Evolutionary conservation across 2,888 invertebrate species (phyloP), one percentile per base, ranked within the genome.

Genomic region (Poecilus cupreus): DNA sequence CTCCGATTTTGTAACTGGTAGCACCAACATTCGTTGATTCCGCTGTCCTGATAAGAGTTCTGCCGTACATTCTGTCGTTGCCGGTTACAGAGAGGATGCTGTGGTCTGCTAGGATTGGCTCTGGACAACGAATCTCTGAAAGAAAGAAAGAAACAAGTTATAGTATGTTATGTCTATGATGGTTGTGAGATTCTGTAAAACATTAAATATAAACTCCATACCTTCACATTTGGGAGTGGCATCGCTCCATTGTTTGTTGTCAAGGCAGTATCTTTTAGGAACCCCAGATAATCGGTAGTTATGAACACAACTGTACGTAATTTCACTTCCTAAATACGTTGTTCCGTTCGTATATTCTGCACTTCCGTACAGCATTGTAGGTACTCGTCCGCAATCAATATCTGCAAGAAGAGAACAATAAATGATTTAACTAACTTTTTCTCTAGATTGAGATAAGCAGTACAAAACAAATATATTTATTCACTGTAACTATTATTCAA

Each of bases 61-160:
- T 92, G 0, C 96, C 96, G 86, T 96, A 96, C 92, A 95, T 95
- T 74, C 97, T 92, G 87, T 97, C 97, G 87, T 97, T 97, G 75
- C 96, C 96, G 0, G 97, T 96, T 37, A 97, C 96, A 0, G 97
- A 96, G 0, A 97, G 91, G 20, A 97, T 95, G 83, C 96, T 95
- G 87, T 97, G 96, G 26, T 95, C 94, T 0, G 97, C 95, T 26
- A 96, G 90, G 1, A 93, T 90, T 0, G 97, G 97, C 85, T 96
- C 96, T 0, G 94, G 92, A 86, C 97, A 97, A 77, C 97, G 93
- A 84, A 97, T 96, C 90, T 97, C 97, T 60, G 24, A 0, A 60
- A 32, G 4, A 3, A 32, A 1, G 8, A 32, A 32, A 83, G 51
- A 82, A 82, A n/a, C 13, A 39, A 24, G 43, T 49, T 22, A 49